phyloP scores from a whole-genome alignment of 2,888 invertebrate species.

The Heliconius hortense region DNA sequence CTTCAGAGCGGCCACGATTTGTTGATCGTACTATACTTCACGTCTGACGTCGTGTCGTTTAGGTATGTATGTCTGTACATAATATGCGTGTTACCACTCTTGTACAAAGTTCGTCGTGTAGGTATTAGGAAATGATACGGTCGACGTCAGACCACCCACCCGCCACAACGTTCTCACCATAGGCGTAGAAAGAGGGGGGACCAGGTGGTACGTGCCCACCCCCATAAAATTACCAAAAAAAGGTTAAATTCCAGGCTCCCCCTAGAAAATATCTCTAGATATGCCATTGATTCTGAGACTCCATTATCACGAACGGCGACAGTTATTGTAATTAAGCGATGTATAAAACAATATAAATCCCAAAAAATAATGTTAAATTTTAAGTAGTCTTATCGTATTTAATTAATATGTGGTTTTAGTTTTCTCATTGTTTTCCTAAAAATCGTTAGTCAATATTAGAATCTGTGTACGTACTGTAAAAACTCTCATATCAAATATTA shows the following conservation, averaged over 20 bases:
- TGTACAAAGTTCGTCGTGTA: constrained; percentile 22
- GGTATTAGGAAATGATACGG: constrained; percentile 9
- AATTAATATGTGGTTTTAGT: constrained; percentile 28
- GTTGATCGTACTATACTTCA: too few relatives aligned
- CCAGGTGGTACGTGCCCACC: too few relatives aligned
- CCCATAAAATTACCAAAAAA: too few relatives aligned
- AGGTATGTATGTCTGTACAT: constrained; percentile 14
- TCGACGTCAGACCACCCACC: constrained; percentile 23
- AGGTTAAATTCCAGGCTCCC: too few relatives aligned
- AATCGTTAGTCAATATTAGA: constrained; percentile 19
- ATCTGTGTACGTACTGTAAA: constrained; percentile 61
- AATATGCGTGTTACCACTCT: constrained; percentile 28
- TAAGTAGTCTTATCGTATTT: constrained; percentile 28
- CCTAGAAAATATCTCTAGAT: too few relatives aligned
- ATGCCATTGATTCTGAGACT: too few relatives aligned
- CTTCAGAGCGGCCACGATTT: too few relatives aligned
- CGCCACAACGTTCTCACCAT: too few relatives aligned
- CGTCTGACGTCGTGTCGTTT: constrained; percentile 26
- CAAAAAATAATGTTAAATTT: constrained; percentile 30
- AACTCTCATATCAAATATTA: constrained; percentile 77
- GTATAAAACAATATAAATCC: constrained; percentile 30
- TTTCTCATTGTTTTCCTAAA: constrained; percentile 20
- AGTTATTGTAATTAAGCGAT: constrained; percentile 19
- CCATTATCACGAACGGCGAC: neutral
- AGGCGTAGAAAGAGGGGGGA: too few relatives aligned